These are phyloP conservation scores for Synergus japonicus DNA, from an alignment of 2,888 invertebrate species.

Conservation along the genomic window DNA sequence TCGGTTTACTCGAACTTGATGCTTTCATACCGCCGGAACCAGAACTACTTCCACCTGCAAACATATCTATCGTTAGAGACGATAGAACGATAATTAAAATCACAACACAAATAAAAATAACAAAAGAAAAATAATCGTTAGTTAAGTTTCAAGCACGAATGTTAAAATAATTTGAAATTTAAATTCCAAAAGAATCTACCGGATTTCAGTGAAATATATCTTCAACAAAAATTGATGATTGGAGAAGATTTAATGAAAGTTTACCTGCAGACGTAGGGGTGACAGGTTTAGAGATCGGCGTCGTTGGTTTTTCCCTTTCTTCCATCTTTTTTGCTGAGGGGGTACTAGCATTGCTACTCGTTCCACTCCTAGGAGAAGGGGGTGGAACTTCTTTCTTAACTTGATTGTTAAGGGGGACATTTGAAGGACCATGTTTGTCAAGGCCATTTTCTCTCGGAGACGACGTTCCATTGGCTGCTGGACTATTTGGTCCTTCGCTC, in stretches of 20 bases:
- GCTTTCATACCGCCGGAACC: slow-evolving; percentile 79
- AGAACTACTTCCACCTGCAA: slow-evolving; percentile 79
- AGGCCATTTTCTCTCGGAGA: slow-evolving; percentile 93
- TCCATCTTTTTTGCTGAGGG: slow-evolving; percentile 92
- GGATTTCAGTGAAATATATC: background rate
- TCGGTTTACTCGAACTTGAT: slow-evolving; percentile 78
- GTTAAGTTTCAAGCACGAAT: background rate
- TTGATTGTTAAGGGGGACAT: slow-evolving; percentile 70
- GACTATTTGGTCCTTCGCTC: slow-evolving; percentile 92
- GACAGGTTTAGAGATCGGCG: slow-evolving; percentile 93
- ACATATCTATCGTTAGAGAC: slow-evolving; percentile 49
- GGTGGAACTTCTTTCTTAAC: slow-evolving; percentile 83
- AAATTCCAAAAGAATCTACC: background rate
- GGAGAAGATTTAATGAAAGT: slow-evolving; percentile 43
- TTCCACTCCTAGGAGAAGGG: slow-evolving; percentile 82
- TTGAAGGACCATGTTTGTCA: slow-evolving; percentile 82
- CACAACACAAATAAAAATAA: slow-evolving; percentile 28
- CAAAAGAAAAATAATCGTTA: background rate
- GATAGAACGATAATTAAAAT: slow-evolving; percentile 39
- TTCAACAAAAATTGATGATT: background rate
- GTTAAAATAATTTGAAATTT: background rate
- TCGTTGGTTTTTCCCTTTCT: slow-evolving; percentile 89
- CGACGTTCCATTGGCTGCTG: slow-evolving; percentile 89
- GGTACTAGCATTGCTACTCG: slow-evolving; percentile 94
- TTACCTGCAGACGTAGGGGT: slow-evolving; percentile 86